These are phyloP conservation scores for Agraylea sexmaculata DNA, from an alignment of 1,140 invertebrate species.

Conservation along the genomic window DNA sequence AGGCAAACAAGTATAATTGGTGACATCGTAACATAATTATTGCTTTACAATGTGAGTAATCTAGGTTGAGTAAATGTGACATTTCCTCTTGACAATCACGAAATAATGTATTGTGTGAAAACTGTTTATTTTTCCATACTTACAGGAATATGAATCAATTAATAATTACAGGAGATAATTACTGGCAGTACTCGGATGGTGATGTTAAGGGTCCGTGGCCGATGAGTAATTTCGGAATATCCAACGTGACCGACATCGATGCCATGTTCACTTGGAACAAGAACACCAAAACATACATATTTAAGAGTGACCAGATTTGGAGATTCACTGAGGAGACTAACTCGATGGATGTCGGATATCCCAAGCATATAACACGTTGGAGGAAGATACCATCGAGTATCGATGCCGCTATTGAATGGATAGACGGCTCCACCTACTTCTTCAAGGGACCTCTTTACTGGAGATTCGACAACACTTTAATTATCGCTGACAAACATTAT, in stretches of 20 bases:
- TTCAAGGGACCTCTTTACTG: slow-evolving; percentile 51
- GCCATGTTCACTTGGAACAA: slow-evolving; percentile 55
- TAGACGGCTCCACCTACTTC: slow-evolving; percentile 50
- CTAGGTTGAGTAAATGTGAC: too few species aligned
- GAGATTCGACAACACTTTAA: slow-evolving; percentile 47
- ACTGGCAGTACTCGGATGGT: slow-evolving; percentile 56
- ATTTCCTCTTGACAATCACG: too few species aligned
- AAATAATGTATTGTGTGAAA: too few species aligned
- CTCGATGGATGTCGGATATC: slow-evolving; percentile 52
- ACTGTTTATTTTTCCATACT: too few species aligned
- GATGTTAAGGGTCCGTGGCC: slow-evolving; percentile 43
- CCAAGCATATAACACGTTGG: slow-evolving; percentile 55
- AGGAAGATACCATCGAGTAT: slow-evolving; percentile 48
- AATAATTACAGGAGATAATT: slow-evolving; percentile 42
- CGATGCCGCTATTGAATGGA: slow-evolving; percentile 52
- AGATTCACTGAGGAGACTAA: slow-evolving; percentile 47
- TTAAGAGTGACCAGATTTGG: slow-evolving; percentile 53
- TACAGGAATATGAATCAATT: slow-evolving; percentile 19
- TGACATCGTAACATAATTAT: too few species aligned
- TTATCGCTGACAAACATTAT: slow-evolving; percentile 35
- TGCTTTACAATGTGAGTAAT: too few species aligned
- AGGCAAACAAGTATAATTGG: too few species aligned
- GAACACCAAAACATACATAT: slow-evolving; percentile 45
- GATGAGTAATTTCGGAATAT: slow-evolving; percentile 50
- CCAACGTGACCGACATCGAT: slow-evolving; percentile 51